Conservation (phyloP, 2,797 vertebrate genomes). For the Dryobates pubescens region DNA sequence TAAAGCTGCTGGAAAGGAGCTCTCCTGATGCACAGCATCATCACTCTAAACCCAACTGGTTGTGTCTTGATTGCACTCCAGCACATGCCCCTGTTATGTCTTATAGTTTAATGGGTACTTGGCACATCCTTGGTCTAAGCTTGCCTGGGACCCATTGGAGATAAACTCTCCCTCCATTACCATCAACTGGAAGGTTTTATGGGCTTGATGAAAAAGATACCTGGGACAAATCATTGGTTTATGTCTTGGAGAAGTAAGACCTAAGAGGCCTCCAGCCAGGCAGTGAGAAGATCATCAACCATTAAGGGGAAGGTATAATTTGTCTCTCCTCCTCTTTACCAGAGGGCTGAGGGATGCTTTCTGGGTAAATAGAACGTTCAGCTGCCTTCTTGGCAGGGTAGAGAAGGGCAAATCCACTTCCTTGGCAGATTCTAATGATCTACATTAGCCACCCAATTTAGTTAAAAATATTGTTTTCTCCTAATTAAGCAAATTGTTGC, state of each 20-base stretch:
- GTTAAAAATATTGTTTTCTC: constrained; percentile 31
- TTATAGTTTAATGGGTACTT: background rate
- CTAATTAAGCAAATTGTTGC: constrained; percentile 38
- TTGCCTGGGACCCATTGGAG: background rate
- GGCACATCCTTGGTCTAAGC: background rate
- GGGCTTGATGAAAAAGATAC: constrained; percentile 7
- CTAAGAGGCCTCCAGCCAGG: background rate
- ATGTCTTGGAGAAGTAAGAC: background rate
- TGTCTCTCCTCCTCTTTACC: background rate
- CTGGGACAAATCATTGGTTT: background rate
- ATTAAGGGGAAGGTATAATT: background rate
- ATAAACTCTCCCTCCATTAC: background rate
- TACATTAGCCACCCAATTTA: constrained; percentile 3
- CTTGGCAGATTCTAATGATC: background rate
- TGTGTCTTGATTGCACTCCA: background rate
- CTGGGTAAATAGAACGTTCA: background rate
- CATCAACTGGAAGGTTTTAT: constrained; percentile 23
- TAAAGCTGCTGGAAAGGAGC: background rate
- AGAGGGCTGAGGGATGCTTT: background rate
- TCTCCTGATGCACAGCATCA: background rate
- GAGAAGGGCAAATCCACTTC: background rate
- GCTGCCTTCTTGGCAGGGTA: background rate
- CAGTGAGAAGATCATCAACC: background rate
- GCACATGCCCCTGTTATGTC: background rate
- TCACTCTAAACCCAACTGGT: fast-evolving